Base-by-base conservation (phyloP, 2,888 invertebrate genomes). In the Drosophila basisetae region DNA sequence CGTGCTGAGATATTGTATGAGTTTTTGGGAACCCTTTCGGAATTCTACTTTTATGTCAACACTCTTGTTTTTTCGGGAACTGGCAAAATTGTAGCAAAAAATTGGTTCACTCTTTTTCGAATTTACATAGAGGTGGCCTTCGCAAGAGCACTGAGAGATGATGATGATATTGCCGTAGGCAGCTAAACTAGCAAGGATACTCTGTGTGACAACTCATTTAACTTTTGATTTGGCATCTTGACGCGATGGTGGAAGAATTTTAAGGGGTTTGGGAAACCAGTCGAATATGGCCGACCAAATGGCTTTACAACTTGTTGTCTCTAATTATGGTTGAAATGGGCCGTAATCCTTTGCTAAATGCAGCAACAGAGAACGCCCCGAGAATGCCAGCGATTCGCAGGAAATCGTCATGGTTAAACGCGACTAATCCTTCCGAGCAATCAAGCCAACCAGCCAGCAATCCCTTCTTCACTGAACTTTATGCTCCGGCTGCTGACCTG, bases 271-370 rank as follows among this genome's bases (percentile, higher is more conserved):
- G 33, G 50, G 43, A 43, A 71, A 41, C 31, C 30, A 43, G 37
- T 49, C 28, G 33, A 61, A 60, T 37, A 65, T 73, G 59, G 54
- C 50, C 47, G 47, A 13, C 13, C 22, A 53, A 92, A 92, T 92
- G 87, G 85, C 84, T 92, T 92, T 92, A 91, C 86, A 89, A 88
- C 91, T 92, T 92, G 92, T 92, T 92, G 89, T 92, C 85, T 84
- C 85, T 92, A 91, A 92, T 92, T 92, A 92, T 92, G 92, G 92
- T 92, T 74, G 87, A 82, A 83, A 83, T 81, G 78, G 78, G 87
- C 83, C 83, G 83, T 89, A 89, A 90, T 87, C 89, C 89, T 89
- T 89, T 90, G 89, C 89, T 87, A 84, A 84, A 77, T 71, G 78
- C 78, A 79, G 81, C 83, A 88, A 89, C 73, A 83, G 47, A 65